Evolutionary conservation across 2,797 vertebrate genomes (phyloP), one percentile per base, ranked within the genome.

Genomic region (Acrocephalus scirpaceus): DNA sequence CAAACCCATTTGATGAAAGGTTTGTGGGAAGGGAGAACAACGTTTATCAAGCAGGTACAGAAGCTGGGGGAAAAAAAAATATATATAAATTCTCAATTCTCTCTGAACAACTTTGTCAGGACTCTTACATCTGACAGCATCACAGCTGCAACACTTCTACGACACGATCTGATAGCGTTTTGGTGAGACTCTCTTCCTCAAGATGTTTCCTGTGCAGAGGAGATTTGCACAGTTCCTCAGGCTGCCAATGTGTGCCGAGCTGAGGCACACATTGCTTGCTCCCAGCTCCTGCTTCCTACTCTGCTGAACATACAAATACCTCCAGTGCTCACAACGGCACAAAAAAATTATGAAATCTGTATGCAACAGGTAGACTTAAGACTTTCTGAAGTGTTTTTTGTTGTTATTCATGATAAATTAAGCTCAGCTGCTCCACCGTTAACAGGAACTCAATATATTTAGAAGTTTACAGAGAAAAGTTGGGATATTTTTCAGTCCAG

Each of bases 351-450:
- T 47, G 53, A 91, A 77, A 91, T 72, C 36, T 70, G 70, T n/a
- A 91, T 30, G 40, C n/a, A 61, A 78, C 6, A 29, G 64, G 47
- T 47, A 83, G 34, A 71, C 2, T 0, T 61, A 80, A 79, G 42
- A 30, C 14, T 88, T 83, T 91, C 44, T 77, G 29, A 87, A 89
- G 40, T 56, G 36, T 11, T 90, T 92, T 83, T 69, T 54, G 56
- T 83, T 75, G 74, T 34, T 72, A 36, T 77, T 86, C 23, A 30
- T 26, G 36, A 74, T n/a, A 83, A 93, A 92, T 80, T 90, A 80
- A 86, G 29, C 29, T 91, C 91, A 91, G 75, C 34, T 94, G 71
- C 65, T 86, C 20, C n/a, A 91, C 29, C 34, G 80, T 71, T 89
- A 86, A 84, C 47, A 86, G 61, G 82, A 95, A 91, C n/a, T 51